These are phyloP conservation scores for Hypomesus transpacificus DNA, from an alignment of 2,113 vertebrate species.

Conservation along the genomic window DNA sequence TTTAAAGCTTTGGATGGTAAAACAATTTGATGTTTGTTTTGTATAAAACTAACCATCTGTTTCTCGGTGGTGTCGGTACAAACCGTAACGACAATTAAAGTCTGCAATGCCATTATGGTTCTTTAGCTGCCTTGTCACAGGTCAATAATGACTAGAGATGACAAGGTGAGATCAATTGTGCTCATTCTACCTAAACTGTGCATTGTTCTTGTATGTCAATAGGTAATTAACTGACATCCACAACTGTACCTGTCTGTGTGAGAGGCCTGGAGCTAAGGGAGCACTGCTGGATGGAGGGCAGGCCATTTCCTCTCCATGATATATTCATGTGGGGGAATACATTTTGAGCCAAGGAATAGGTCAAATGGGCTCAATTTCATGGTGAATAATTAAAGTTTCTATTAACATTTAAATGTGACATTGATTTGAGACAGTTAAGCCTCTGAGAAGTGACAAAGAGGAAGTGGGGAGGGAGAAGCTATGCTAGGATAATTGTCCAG, in stretches of 20 bases:
- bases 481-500: conserved; percentile 36
- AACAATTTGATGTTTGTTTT: too few species aligned
- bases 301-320: conserved; percentile 40
- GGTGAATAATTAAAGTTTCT: conserved; percentile 75
- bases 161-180: background rate
- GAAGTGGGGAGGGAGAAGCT: conserved; percentile 29
- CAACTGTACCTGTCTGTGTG: conserved; percentile 11
- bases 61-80: too few species aligned
- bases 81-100: background rate
- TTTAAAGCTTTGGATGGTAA: too few species aligned
- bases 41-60: too few species aligned
- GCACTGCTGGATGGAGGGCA: conserved; percentile 37
- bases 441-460: conserved; percentile 48
- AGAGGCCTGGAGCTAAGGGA: conserved; percentile 17
- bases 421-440: conserved; percentile 69
- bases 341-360: conserved; percentile 60
- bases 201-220: conserved; percentile 27
- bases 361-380: conserved; percentile 66
- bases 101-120: background rate
- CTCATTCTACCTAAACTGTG: conserved; percentile 24
- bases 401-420: conserved; percentile 79
- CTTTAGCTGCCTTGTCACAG: background rate
- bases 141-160: conserved; percentile 3
- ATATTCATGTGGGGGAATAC: conserved; percentile 59
- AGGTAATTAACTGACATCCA: conserved; percentile 19